phyloP scores from a whole-genome alignment of 2,113 vertebrate species.

The Phainopepla nitens region DNA sequence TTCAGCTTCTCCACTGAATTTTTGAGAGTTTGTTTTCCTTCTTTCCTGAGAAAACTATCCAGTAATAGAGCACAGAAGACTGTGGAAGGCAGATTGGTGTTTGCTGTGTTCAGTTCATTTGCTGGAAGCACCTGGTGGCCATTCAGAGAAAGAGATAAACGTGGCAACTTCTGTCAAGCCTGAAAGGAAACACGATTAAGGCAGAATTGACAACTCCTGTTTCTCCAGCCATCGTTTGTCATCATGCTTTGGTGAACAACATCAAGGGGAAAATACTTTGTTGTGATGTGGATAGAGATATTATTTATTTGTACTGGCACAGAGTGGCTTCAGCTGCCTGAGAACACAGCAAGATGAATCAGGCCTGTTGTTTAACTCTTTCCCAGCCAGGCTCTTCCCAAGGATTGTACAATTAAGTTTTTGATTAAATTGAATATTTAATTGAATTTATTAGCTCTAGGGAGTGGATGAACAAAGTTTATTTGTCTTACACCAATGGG shows the following conservation, averaged over 20 bases:
- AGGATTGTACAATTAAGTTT: not conserved
- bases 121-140: constrained; percentile 28
- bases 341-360: not conserved
- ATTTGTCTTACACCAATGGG: not conserved
- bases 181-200: constrained; percentile 1
- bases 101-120: not conserved
- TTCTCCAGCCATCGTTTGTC: constrained; percentile 4
- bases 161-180: not conserved
- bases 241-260: not conserved
- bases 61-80: not conserved
- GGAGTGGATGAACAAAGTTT: not conserved
- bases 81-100: not conserved
- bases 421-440: not conserved
- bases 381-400: not conserved
- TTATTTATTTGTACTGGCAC: not conserved
- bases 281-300: not conserved
- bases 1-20: not conserved
- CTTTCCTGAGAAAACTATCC: not conserved
- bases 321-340: not conserved
- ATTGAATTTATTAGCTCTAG: not conserved
- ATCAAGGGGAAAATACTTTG: not conserved
- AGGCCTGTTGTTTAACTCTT: not conserved
- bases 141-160: not conserved
- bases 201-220: constrained; percentile 21
- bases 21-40: fast-evolving